Percentiles rank a stretch among this genome's conserved stretches.
These are phyloP conservation scores for Nestor notabilis DNA, from an alignment of 2,113 vertebrate genomes.

Conservation along the genomic window DNA sequence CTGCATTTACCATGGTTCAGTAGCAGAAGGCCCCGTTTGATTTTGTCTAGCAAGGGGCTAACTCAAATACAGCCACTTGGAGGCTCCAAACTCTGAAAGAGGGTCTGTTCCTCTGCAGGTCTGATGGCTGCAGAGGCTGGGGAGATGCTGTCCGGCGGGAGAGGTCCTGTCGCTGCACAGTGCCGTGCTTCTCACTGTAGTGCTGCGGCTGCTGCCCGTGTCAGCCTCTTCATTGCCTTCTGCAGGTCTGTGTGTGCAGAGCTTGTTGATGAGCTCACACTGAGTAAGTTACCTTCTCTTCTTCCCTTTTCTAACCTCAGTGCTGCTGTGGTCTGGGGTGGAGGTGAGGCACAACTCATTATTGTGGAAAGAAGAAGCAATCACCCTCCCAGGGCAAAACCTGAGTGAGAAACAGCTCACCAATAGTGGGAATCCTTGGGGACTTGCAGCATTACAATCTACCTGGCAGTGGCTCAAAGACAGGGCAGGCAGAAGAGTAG, in stretches of 20 bases:
- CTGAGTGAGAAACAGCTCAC: background rate
- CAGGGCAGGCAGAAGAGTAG: background rate
- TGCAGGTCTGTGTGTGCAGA: background rate
- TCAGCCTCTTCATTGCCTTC: background rate
- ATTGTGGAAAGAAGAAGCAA: background rate
- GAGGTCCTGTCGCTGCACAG: background rate
- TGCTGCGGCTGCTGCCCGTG: accelerated
- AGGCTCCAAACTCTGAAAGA: constrained; percentile 6
- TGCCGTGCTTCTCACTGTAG: background rate
- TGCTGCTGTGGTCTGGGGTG: background rate
- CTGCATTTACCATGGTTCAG: background rate
- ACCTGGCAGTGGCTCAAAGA: background rate
- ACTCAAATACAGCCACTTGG: background rate
- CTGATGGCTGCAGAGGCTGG: background rate
- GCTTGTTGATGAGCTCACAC: background rate
- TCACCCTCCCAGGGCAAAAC: background rate
- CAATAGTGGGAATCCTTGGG: background rate
- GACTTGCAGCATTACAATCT: background rate
- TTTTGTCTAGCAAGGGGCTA: background rate
- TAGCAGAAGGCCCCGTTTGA: background rate
- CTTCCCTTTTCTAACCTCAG: background rate
- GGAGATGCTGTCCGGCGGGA: background rate
- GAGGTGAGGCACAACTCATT: background rate
- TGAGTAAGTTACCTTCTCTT: background rate
- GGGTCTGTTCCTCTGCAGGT: background rate